Conservation (phyloP, 1,140 invertebrate species). For the Teleopsis dalmanni region DNA sequence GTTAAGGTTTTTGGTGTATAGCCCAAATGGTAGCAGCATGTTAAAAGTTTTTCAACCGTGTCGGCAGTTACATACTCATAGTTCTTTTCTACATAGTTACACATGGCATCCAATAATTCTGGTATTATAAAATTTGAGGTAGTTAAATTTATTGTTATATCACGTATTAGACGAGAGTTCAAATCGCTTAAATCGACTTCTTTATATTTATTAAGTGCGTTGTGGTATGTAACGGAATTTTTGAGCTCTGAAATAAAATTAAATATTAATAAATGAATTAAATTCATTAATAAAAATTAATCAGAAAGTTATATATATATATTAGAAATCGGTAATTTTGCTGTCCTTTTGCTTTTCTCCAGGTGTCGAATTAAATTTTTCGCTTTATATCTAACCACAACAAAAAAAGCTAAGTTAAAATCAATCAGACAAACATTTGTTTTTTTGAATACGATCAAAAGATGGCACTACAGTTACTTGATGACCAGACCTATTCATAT, state of each 20-base stretch:
- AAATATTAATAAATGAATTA: conserved; percentile 3
- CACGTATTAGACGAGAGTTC: conserved; percentile 42
- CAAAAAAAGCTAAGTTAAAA: too few relatives aligned
- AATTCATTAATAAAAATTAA: not conserved
- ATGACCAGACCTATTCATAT: too few relatives aligned
- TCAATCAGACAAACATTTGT: too few relatives aligned
- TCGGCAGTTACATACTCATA: conserved; percentile 43
- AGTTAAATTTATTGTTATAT: conserved; percentile 40
- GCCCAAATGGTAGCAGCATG: conserved; percentile 45
- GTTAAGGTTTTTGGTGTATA: conserved; percentile 41
- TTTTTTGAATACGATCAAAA: too few relatives aligned
- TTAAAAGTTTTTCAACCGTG: conserved; percentile 46
- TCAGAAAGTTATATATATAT: not conserved
- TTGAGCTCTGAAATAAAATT: conserved; percentile 19
- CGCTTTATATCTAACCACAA: too few relatives aligned
- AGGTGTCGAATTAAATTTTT: too few relatives aligned
- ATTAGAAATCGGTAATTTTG: too few relatives aligned
- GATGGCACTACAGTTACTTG: too few relatives aligned
- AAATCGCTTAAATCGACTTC: conserved; percentile 26
- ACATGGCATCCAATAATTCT: conserved; percentile 43
- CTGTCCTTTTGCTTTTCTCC: too few relatives aligned
- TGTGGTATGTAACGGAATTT: conserved; percentile 22
- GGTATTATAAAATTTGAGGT: conserved; percentile 39
- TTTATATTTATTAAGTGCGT: conserved; percentile 26
- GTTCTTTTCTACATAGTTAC: conserved; percentile 41